A percentile compares a stretch with the other conserved stretches of the same genome.
Conservation (phyloP, 2,113 vertebrate species). For the Polyodon spathula region DNA sequence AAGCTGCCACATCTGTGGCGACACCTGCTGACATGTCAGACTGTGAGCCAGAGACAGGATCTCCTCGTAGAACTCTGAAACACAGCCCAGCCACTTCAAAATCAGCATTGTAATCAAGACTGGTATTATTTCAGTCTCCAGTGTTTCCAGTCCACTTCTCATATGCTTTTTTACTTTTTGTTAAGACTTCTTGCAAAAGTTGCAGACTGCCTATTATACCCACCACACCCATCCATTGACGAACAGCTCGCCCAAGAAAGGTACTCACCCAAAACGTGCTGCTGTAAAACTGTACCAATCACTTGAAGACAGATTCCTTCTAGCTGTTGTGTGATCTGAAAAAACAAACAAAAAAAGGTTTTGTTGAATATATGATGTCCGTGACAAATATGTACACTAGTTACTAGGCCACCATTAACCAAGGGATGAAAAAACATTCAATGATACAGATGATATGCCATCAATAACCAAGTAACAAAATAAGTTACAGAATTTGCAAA, state of each 20-base stretch:
- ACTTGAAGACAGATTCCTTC: constrained; percentile 99
- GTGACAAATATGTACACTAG: too few relatives aligned
- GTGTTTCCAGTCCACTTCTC: too few relatives aligned
- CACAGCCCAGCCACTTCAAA: constrained; percentile 12
- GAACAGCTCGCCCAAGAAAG: constrained; percentile 9
- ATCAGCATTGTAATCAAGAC: not conserved
- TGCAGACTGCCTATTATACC: not conserved
- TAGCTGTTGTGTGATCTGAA: constrained; percentile 92
- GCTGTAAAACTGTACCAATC: constrained; percentile 93
- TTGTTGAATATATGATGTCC: too few relatives aligned
- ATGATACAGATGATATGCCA: too few relatives aligned
- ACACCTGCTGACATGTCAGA: constrained; percentile 95
- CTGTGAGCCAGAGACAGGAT: constrained; percentile 96
- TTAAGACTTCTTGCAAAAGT: too few relatives aligned
- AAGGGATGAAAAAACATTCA: too few relatives aligned
- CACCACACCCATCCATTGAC: not conserved
- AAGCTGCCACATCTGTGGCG: constrained; percentile 97
- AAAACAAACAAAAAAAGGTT: too few relatives aligned
- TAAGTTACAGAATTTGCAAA: too few relatives aligned
- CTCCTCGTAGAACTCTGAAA: constrained; percentile 93
- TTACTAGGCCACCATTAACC: too few relatives aligned
- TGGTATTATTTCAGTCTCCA: not conserved
- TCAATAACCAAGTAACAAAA: too few relatives aligned
- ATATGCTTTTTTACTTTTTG: too few relatives aligned
- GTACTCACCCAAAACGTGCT: constrained; percentile 84